Evolutionary conservation across 2,113 vertebrate species (phyloP).

Genomic region (Prunella himalayana): DNA sequence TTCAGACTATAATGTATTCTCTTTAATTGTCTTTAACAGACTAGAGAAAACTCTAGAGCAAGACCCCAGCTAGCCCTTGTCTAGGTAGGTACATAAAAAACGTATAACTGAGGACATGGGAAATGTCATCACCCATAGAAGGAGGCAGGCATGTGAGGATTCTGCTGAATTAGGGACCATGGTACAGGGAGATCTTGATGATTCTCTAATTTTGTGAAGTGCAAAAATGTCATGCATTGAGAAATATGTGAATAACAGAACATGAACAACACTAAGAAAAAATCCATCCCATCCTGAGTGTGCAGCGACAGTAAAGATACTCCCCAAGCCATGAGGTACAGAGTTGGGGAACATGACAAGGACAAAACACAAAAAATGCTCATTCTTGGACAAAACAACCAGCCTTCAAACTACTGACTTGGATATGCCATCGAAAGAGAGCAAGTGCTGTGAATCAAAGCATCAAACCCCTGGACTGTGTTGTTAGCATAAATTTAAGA

Average conservation of each 20-base stretch:
- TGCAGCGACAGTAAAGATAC: not conserved
- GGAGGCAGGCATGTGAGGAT: not conserved
- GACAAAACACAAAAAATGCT: not conserved
- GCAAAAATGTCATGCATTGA: not conserved
- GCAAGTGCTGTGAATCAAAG: not conserved
- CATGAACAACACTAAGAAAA: not conserved
- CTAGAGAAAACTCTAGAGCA: not conserved
- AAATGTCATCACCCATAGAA: not conserved
- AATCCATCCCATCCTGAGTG: not conserved
- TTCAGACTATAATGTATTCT: not conserved
- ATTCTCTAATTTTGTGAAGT: not conserved
- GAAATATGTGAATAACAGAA: not conserved
- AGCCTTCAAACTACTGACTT: not conserved
- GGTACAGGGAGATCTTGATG: not conserved
- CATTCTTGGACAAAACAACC: not conserved
- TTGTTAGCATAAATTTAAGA: not conserved
- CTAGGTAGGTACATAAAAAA: not conserved
- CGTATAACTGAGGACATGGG: not conserved
- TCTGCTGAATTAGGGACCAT: not conserved
- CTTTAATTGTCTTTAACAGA: not conserved
- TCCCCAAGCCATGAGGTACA: not conserved
- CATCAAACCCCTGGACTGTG: not conserved
- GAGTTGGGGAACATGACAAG: not conserved
- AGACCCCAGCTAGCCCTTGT: not conserved
- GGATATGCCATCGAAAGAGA: not conserved